Conservation (phyloP, 1,140 invertebrate genomes). For the Hestina assimilis region DNA sequence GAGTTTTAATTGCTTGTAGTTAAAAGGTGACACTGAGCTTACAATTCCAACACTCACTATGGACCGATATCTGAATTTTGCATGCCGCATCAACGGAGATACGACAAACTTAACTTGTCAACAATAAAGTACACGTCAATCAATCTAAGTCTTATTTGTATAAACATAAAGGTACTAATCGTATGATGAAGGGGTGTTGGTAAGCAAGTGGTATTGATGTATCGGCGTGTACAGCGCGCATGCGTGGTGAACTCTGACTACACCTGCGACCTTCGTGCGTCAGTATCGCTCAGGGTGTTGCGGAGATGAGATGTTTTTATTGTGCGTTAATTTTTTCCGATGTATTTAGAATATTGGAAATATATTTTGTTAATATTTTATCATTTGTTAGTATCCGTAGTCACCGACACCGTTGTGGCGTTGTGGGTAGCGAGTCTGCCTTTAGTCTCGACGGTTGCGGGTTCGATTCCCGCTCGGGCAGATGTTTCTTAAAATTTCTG, state of each 20-base stretch:
- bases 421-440: too few relatives aligned
- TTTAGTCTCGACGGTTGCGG: too few relatives aligned
- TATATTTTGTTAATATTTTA: too few relatives aligned
- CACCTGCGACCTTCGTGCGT: conserved; percentile 45
- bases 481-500: too few relatives aligned
- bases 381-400: too few relatives aligned
- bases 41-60: conserved; percentile 6
- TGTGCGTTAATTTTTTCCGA: background rate
- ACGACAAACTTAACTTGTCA: conserved; percentile 24
- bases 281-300: conserved; percentile 9
- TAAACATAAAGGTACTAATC: conserved; percentile 27
- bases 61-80: conserved; percentile 51
- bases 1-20: background rate
- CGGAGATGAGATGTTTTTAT: background rate
- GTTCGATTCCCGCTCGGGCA: too few relatives aligned
- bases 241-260: conserved; percentile 49
- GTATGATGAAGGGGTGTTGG: conserved; percentile 7
- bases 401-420: too few relatives aligned
- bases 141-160: conserved; percentile 13
- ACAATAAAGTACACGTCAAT: background rate
- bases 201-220: conserved; percentile 31
- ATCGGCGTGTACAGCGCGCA: conserved; percentile 35
- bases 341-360: background rate
- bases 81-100: conserved; percentile 47
- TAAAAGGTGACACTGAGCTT: conserved; percentile 2